Conservation (phyloP, 2,113 vertebrate genomes). For the Acinonyx jubatus region DNA sequence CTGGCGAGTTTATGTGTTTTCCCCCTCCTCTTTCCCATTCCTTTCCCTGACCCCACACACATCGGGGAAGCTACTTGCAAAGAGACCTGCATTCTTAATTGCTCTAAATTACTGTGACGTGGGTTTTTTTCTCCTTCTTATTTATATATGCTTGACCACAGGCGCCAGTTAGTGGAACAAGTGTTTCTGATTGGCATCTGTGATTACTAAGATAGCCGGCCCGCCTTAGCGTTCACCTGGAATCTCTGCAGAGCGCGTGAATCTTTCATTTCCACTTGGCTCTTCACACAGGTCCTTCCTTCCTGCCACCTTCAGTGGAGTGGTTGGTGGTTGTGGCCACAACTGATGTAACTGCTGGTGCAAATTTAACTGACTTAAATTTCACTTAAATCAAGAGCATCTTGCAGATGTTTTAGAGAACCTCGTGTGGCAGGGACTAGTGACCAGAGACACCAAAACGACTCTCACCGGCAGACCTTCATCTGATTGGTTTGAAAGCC, state of each 20-base stretch:
- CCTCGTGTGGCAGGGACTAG: not conserved
- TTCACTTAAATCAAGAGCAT: constrained; percentile 46
- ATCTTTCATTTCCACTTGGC: constrained; percentile 52
- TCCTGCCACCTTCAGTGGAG: constrained; percentile 66
- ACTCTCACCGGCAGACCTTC: not conserved
- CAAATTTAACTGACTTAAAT: constrained; percentile 53
- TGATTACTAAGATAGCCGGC: constrained; percentile 48
- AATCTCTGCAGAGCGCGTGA: not conserved
- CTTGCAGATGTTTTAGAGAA: constrained; percentile 67
- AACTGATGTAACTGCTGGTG: constrained; percentile 40
- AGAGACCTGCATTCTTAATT: constrained; percentile 32
- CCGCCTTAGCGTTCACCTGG: constrained; percentile 41
- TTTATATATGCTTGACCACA: constrained; percentile 18
- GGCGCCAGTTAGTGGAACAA: constrained; percentile 62
- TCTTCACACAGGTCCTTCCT: constrained; percentile 63
- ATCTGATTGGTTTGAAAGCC: constrained; percentile 52
- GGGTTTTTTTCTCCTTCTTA: not conserved
- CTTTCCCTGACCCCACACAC: constrained; percentile 29
- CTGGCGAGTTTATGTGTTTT: not conserved
- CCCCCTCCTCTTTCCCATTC: not conserved
- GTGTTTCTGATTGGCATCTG: constrained; percentile 66
- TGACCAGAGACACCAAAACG: not conserved
- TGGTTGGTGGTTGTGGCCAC: constrained; percentile 49
- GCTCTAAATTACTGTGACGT: constrained; percentile 21
- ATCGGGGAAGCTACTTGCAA: not conserved